Percentiles rank a stretch among this genome's conserved stretches.
Evolutionary conservation across 2,888 invertebrate genomes (phyloP).

Genomic region (Ommatoiulus sabulosus): DNA sequence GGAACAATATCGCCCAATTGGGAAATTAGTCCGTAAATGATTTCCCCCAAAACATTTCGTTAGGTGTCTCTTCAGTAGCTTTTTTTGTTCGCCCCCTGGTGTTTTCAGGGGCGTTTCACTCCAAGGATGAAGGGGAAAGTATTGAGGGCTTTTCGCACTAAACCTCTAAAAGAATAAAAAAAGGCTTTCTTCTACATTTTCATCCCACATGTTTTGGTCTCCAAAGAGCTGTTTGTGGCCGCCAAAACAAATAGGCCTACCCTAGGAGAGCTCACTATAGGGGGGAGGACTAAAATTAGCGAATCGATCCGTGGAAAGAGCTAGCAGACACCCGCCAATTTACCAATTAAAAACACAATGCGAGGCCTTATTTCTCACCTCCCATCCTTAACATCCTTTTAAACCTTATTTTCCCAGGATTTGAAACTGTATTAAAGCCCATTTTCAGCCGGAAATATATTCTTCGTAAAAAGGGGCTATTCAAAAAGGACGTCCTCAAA

Average conservation of each 20-base stretch:
- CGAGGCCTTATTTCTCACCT: neutral
- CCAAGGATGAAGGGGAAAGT: neutral
- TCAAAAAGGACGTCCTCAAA: too few species aligned
- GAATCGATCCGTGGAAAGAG: neutral
- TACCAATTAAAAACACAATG: neutral
- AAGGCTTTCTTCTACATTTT: neutral
- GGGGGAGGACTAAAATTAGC: neutral
- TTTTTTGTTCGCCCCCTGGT: neutral
- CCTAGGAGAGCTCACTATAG: neutral
- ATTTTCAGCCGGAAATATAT: too few species aligned
- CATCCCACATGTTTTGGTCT: constrained; percentile 1
- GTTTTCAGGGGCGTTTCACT: neutral
- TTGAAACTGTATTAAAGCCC: too few species aligned
- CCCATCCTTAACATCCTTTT: neutral
- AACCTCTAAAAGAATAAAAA: neutral
- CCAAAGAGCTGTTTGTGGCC: neutral
- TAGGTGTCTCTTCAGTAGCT: neutral
- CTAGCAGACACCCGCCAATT: neutral
- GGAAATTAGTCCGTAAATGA: neutral
- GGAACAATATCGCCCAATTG: neutral
- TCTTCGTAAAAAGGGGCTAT: too few species aligned
- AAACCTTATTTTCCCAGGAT: neutral
- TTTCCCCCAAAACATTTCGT: too few species aligned
- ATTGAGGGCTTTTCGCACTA: neutral
- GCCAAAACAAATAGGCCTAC: neutral